A percentile compares a stretch with the other conserved stretches of the same genome.
Conservation (phyloP, 2,113 vertebrate genomes). For the Oreochromis aureus region DNA sequence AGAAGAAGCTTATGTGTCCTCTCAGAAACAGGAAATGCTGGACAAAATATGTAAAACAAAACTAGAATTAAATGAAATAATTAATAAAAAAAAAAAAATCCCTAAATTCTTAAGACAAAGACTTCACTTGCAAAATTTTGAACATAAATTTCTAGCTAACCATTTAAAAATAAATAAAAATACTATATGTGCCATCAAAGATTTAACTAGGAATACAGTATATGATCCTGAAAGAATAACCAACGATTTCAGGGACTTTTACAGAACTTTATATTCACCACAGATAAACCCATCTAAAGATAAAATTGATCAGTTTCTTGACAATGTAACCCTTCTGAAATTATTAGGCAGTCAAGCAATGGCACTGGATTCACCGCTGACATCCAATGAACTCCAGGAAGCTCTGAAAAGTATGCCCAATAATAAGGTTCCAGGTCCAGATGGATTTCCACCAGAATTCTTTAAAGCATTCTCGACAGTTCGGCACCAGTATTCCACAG, state of each 20-base stretch:
- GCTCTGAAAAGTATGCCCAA: not conserved
- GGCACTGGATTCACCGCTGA: not conserved
- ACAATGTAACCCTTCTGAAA: not conserved
- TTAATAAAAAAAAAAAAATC: not conserved
- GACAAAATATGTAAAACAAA: not conserved
- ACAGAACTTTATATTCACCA: no score
- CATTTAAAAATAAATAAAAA: not conserved
- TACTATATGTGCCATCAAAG: not conserved
- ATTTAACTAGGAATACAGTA: not conserved
- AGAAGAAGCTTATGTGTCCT: not conserved
- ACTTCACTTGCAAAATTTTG: not conserved
- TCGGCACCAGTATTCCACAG: no score
- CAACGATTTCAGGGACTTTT: no score
- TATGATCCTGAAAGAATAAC: not conserved
- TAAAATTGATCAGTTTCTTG: not conserved
- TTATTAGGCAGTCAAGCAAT: not conserved
- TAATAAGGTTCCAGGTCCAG: not conserved
- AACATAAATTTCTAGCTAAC: not conserved
- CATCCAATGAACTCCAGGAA: not conserved
- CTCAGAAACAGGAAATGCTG: not conserved
- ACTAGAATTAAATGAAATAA: not conserved
- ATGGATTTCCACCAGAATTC: not conserved
- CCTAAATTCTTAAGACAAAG: not conserved
- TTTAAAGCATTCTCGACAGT: not conserved
- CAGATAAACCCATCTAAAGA: not conserved